Base-by-base conservation (phyloP, 1,140 invertebrate species). In the Drosophila sucinea region DNA sequence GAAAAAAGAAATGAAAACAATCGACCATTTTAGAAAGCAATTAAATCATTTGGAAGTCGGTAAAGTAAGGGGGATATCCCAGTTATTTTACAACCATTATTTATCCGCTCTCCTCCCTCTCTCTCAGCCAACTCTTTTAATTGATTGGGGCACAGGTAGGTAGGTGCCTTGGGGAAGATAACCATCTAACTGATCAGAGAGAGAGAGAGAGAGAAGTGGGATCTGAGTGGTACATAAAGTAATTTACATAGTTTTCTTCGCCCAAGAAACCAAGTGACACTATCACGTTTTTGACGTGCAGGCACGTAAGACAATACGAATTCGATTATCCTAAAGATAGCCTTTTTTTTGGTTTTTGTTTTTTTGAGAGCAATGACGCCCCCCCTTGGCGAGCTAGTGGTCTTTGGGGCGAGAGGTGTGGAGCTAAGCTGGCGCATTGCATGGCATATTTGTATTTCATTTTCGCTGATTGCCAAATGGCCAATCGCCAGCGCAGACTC, bases 401-500 rank as follows among this genome's bases (percentile, higher is more conserved):
- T 10, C 4, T 47, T 25, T 51, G 44, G 32, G 32, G 32, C 38
- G 10, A 32, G 11, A 38, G 35, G 35, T n/a, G 11, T 38, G 35
- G 10, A 38, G 35, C 11, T 38, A 10, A 38, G 7, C 3, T 10
- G 35, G 35, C 11, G 35, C 35, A 38, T 38, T 38, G 8, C 35
- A 38, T 38, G 35, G 32, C 56, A 58, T 58, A 58, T 58, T 58
- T 58, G 56, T 58, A 38, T 58, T 58, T 58, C 56, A 58, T 58
- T 58, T 33, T 63, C n/a, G 38, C 63, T 58, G 71, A 65, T 72
- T 75, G 73, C 73, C 63, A 74, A 74, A 67, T 72, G 71, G 63
- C 60, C 73, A 57, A 61, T 75, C 64, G 67, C 71, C 63, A 58
- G 67, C 25, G 44, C 33, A 38, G 60, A 57, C 55, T 67, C 32